These are phyloP conservation scores for Anhinga anhinga DNA, from an alignment of 2,113 vertebrate genomes.

Conservation along the genomic window DNA sequence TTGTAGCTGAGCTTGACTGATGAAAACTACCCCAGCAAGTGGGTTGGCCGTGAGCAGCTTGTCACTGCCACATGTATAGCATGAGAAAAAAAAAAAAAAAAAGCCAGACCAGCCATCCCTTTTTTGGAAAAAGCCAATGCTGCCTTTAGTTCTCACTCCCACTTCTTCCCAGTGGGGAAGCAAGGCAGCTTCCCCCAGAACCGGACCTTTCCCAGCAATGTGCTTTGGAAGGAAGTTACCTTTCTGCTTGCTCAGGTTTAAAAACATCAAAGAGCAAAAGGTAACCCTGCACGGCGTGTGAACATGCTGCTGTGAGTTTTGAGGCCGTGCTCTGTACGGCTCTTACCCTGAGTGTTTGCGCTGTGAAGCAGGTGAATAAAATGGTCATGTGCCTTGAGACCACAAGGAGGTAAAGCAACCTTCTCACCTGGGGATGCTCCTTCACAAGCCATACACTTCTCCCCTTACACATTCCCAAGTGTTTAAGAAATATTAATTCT, in stretches of 20 bases:
- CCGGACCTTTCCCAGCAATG: neutral
- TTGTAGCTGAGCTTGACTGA: neutral
- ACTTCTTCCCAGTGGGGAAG: conserved; percentile 12
- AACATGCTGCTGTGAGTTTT: neutral
- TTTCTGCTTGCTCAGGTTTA: neutral
- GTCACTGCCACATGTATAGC: neutral
- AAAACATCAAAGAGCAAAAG: neutral
- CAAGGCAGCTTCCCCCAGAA: neutral
- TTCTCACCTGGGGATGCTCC: neutral
- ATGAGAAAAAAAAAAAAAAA: neutral
- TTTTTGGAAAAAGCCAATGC: conserved; percentile 33
- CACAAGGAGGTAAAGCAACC: neutral
- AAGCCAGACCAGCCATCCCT: conserved; percentile 8
- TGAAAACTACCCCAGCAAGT: neutral
- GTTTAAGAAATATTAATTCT: neutral
- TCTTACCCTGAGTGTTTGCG: neutral
- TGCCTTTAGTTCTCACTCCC: neutral
- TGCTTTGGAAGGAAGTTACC: neutral
- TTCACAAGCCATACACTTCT: neutral
- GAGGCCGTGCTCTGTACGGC: neutral
- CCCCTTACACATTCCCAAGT: neutral
- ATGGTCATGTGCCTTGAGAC: neutral
- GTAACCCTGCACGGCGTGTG: fast-evolving
- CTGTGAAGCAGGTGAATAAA: neutral
- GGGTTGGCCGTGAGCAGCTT: neutral